Conservation (phyloP, 2,888 invertebrate species). For the Drosophila robusta region DNA sequence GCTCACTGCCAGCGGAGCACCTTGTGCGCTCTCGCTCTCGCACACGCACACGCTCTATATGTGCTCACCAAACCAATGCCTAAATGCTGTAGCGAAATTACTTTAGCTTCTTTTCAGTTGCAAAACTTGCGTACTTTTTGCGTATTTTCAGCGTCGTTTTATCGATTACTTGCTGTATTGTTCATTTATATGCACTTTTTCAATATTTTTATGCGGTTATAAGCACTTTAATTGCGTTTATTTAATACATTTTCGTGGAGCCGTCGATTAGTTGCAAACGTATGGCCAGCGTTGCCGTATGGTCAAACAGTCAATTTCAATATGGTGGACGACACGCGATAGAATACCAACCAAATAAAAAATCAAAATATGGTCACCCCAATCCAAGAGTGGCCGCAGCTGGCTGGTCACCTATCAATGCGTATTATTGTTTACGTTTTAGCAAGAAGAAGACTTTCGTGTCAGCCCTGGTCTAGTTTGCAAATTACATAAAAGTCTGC, state of each 20-base stretch:
- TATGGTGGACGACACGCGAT: slow-evolving; percentile 58
- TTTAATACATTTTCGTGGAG: slow-evolving; percentile 56
- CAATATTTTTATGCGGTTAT: slow-evolving; percentile 55
- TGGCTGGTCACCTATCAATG: slow-evolving; percentile 20
- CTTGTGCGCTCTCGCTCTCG: slow-evolving; percentile 30
- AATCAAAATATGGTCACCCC: slow-evolving; percentile 10
- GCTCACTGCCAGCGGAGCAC: slow-evolving; percentile 59
- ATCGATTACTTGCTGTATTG: slow-evolving; percentile 65
- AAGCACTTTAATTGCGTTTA: slow-evolving; percentile 59
- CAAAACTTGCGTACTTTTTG: slow-evolving; percentile 65
- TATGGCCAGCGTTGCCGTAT: slow-evolving; percentile 43
- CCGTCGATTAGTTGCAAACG: slow-evolving; percentile 54
- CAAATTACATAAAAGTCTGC: slow-evolving; percentile 58
- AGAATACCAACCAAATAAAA: slow-evolving; percentile 14
- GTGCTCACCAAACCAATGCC: slow-evolving; percentile 56
- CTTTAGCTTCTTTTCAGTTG: slow-evolving; percentile 58
- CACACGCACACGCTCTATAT: slow-evolving; percentile 47
- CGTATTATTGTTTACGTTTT: slow-evolving; percentile 46
- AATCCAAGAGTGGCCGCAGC: neutral
- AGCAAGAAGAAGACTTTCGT: slow-evolving; percentile 43
- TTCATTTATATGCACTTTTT: slow-evolving; percentile 71
- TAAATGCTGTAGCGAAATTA: slow-evolving; percentile 44
- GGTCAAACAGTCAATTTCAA: slow-evolving; percentile 54
- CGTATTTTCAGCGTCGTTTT: slow-evolving; percentile 52
- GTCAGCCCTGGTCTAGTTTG: slow-evolving; percentile 54